These are phyloP conservation scores for Metopolophium dirhodum DNA, from an alignment of 1,140 invertebrate species.

Conservation along the genomic window DNA sequence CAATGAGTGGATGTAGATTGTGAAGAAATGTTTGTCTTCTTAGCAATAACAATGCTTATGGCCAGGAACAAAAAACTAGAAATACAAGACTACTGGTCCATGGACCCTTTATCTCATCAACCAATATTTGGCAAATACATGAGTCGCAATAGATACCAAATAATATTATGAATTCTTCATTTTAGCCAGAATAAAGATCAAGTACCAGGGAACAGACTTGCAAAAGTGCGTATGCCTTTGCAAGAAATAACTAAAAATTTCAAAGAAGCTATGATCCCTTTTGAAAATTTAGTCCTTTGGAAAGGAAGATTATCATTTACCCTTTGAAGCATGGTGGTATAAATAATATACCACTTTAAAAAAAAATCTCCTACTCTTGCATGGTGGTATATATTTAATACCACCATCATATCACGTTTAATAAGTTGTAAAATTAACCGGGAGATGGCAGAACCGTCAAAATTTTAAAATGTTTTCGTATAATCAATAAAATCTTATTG, in stretches of 20 bases:
- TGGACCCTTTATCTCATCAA: neutral
- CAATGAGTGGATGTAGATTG: neutral
- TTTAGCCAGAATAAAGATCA: too few relatives aligned
- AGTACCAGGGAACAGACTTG: too few relatives aligned
- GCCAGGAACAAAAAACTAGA: neutral
- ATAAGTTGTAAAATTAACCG: conserved; percentile 12
- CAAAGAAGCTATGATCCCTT: too few relatives aligned
- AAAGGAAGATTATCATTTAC: neutral
- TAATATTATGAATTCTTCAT: too few relatives aligned
- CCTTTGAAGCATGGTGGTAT: conserved; percentile 21
- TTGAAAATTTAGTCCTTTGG: too few relatives aligned
- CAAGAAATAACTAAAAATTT: too few relatives aligned
- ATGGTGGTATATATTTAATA: neutral
- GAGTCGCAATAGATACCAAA: neutral
- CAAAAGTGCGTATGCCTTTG: too few relatives aligned
- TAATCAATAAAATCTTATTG: neutral
- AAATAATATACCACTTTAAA: conserved; percentile 4
- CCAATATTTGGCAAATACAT: neutral
- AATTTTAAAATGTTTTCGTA: neutral
- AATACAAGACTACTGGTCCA: neutral
- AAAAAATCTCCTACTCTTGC: neutral
- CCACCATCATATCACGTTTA: neutral
- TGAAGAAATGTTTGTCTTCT: neutral
- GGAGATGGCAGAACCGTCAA: neutral
- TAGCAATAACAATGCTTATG: conserved; percentile 10